phyloP scores from a whole-genome alignment of 2,888 invertebrate genomes.

The Patella caerulea region DNA sequence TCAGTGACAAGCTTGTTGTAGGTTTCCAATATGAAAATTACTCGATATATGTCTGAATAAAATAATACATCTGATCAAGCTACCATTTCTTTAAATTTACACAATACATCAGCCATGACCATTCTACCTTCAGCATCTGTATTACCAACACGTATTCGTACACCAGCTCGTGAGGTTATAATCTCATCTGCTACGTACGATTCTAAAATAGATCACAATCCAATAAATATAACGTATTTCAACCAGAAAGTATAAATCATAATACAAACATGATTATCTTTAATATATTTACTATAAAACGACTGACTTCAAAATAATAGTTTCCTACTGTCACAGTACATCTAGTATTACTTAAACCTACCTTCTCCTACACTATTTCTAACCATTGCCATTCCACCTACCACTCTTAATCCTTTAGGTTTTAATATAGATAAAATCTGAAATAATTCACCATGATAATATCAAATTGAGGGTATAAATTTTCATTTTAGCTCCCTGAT shows the following conservation, averaged over 20 bases:
- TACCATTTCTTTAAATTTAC: slow-evolving; percentile 77
- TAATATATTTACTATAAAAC: background rate
- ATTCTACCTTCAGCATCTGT: slow-evolving; percentile 96
- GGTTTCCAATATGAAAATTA: too few relatives aligned
- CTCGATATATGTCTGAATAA: too few relatives aligned
- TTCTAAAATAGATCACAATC: slow-evolving; percentile 71
- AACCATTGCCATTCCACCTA: slow-evolving; percentile 87
- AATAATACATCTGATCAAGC: background rate
- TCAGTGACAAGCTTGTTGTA: too few relatives aligned
- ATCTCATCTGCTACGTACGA: slow-evolving; percentile 93
- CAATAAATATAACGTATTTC: background rate
- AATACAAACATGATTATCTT: background rate
- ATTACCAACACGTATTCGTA: slow-evolving; percentile 89
- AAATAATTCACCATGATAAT: slow-evolving; percentile 6
- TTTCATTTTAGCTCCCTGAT: too few relatives aligned
- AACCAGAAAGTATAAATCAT: background rate
- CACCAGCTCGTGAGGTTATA: slow-evolving; percentile 85
- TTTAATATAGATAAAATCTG: slow-evolving; percentile 79
- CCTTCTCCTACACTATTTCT: slow-evolving; percentile 88
- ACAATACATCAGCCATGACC: slow-evolving; percentile 92
- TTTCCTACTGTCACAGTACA: too few relatives aligned
- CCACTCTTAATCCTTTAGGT: slow-evolving; percentile 83
- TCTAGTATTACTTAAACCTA: slow-evolving; percentile 26
- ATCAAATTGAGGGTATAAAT: too few relatives aligned
- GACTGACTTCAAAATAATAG: too few relatives aligned